Evolutionary conservation across 53 echinoderm and acorn worm genomes (phyloP), one percentile per base, ranked within the genome.

Genomic region (Actinopyga echinites): DNA sequence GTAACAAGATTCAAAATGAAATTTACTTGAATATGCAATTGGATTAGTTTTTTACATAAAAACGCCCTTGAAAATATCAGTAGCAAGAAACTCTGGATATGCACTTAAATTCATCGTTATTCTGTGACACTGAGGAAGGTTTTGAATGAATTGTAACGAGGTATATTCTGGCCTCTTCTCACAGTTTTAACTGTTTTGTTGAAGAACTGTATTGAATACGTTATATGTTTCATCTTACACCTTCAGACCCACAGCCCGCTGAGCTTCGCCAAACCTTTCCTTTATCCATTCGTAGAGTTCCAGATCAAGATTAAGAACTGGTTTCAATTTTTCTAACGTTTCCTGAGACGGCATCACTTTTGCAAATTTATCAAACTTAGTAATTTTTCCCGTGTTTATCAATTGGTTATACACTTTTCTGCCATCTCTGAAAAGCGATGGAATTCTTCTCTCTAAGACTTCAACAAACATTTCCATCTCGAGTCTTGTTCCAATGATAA

Each of bases 231-330:
- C 7, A 17, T 0, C 49, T 49, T 30, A 62, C 22, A 62, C 9
- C 30, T 30, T 62, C 26, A 62, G 21, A 26, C 62, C 62, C 26
- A 77, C 77, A 28, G 26, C 29, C 32, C 56, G 13, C 33, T 77
- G 77, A 25, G 54, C 77, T 53, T 53, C 77, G 17, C 54, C 77
- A 55, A 77, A 77, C 12, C 77, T 77, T 31, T 24, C 54, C 22
- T 26, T 77, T 23, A 77, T 77, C 77, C 77, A 77, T 77, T 77
- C 77, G 31, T 77, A 77, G 11, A 77, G 21, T 55, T 77, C 77
- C 31, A 77, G 26, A 56, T 77, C 77, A n/a, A 77, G 56, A 0
- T 52, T 31, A 29, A 56, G 13, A 32, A 28, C 29, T 29, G 5
- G 11, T 56, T 31, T 55, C 54, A 77, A 53, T 33, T 77, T 77